These are phyloP conservation scores for Micromys minutus DNA, from an alignment of 2,113 vertebrate genomes.

Conservation along the genomic window DNA sequence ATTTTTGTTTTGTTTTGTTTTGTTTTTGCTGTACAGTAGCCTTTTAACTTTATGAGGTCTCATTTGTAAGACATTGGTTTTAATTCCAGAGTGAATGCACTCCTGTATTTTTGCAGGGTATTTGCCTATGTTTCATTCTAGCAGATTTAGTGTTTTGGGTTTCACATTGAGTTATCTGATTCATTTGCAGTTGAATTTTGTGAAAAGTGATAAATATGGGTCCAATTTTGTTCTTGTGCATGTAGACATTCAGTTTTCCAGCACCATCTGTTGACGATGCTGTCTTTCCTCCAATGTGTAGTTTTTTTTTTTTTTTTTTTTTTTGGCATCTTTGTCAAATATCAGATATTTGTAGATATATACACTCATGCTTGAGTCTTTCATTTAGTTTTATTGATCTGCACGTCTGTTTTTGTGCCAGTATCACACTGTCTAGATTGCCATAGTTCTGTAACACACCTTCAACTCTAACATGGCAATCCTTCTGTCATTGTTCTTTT, in stretches of 20 bases:
- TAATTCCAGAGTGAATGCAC: background rate
- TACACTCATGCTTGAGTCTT: background rate
- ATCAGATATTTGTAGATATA: background rate
- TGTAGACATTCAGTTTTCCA: background rate
- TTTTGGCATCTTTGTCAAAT: background rate
- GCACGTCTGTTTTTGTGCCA: background rate
- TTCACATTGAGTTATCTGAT: background rate
- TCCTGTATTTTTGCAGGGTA: background rate
- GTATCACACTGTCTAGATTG: background rate
- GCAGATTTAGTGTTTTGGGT: background rate
- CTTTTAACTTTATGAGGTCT: background rate
- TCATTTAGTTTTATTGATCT: background rate
- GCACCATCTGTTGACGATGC: background rate
- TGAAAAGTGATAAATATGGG: background rate
- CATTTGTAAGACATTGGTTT: background rate
- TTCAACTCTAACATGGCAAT: background rate
- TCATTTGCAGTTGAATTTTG: background rate
- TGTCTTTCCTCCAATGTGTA: background rate
- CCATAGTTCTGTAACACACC: background rate
- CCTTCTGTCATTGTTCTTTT: background rate
- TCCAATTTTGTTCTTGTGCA: background rate
- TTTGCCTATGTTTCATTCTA: background rate
- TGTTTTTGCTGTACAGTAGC: background rate
- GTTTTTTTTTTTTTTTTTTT: too few relatives aligned
- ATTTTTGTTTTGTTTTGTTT: too few relatives aligned